Evolutionary conservation across 2,113 vertebrate genomes (phyloP), one percentile per base, ranked within the genome.

Genomic region (Stigmatopora nigra): DNA sequence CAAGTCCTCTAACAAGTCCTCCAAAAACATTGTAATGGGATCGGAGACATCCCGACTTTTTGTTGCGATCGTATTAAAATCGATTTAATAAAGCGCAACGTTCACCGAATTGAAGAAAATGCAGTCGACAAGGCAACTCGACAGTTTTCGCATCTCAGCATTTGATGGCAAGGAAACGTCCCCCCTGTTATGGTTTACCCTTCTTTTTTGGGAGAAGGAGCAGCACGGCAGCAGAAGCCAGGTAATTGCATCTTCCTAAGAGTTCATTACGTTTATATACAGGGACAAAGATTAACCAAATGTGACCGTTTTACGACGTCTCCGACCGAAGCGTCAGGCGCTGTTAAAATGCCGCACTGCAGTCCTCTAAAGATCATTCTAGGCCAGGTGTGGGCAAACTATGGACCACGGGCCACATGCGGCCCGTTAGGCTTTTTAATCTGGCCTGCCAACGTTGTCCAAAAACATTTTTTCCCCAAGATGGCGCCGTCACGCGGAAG

Each of bases 161-260:
- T 65, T 73, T 78, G 61, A 7, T 41, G n/a, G 62, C 5, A 7
- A 65, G 63, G 68, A 68, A 56, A 12, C 61, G 66, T 16, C 20
- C 3, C 11, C 31, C 47, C 35, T 48, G 57, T 49, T 45, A 53
- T 45, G 61, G 56, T 70, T 66, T 72, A 41, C 62, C 19, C 59
- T 60, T 56, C 22, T 31, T 14, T 16, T 6, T 56, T n/a, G n/a
- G 63, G 71, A 68, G 71, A 82, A 68, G 49, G 25, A 66, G 58
- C 65, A 70, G 61, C 46, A 67, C 65, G 58, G 10, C 55, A 70
- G 20, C 36, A 64, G 67, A 47, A 58, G 20, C 53, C 68, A 71
- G 74, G 70, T 78, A 85, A 73, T 46, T 44, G 11, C 57, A 69
- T 35, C 48, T 70, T 76, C 3, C 63, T 78, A 57, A 58, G n/a